These are phyloP conservation scores for Pterocles orientalis DNA, from an alignment of 2,113 vertebrate species.

Conservation along the genomic window DNA sequence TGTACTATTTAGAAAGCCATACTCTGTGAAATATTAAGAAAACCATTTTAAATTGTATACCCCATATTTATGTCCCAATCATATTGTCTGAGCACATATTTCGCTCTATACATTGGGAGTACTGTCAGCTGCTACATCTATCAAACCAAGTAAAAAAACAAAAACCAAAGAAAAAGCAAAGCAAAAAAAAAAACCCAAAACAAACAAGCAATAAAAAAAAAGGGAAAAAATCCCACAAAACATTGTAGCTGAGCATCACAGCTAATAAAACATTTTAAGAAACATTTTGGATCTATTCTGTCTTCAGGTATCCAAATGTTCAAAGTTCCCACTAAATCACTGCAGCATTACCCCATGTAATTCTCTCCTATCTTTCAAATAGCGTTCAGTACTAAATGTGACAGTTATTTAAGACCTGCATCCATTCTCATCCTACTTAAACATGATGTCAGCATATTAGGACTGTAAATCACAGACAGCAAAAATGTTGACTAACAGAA, in stretches of 20 bases:
- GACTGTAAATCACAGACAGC: background rate
- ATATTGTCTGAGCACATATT: background rate
- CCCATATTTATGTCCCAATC: background rate
- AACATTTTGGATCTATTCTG: background rate
- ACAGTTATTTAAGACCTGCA: background rate
- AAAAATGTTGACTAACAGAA: background rate
- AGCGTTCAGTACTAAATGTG: background rate
- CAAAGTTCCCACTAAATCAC: background rate
- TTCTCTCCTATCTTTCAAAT: background rate
- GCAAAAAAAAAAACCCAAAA: background rate
- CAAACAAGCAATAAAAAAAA: background rate
- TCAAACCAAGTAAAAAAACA: background rate
- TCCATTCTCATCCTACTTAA: background rate
- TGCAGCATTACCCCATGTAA: background rate
- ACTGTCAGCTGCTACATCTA: background rate
- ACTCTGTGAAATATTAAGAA: background rate
- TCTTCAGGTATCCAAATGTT: background rate
- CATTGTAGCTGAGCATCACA: background rate
- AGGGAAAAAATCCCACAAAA: background rate
- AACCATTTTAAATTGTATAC: background rate
- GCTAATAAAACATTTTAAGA: background rate
- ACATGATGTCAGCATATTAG: background rate
- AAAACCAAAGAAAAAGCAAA: background rate
- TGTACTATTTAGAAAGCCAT: background rate
- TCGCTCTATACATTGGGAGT: background rate